phyloP scores from a whole-genome alignment of 2,797 vertebrate species.

The Channa striata region DNA sequence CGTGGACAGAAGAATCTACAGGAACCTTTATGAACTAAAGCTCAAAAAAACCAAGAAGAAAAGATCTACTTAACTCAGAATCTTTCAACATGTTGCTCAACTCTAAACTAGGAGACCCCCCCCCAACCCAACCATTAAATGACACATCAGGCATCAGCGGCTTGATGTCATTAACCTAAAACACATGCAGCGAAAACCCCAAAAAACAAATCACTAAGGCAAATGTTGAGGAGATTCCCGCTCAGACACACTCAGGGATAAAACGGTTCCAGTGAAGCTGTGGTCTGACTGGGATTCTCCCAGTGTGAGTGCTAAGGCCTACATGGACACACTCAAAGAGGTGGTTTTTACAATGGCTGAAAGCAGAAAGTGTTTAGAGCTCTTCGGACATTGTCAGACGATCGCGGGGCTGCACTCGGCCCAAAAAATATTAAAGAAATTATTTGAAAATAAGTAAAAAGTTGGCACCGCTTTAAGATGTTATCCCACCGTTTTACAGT shows the following conservation, averaged over 20 bases:
- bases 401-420: no score
- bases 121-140: background rate
- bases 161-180: slow-evolving; percentile 22
- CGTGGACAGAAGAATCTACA: slow-evolving; percentile 35
- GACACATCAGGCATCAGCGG: slow-evolving; percentile 25
- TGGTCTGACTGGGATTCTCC: slow-evolving; percentile 40
- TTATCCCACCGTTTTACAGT: no score
- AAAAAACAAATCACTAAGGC: slow-evolving; percentile 7
- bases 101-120: slow-evolving; percentile 18
- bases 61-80: slow-evolving; percentile 30
- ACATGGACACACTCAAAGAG: background rate
- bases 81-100: slow-evolving; percentile 48
- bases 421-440: no score
- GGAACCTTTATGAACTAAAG: slow-evolving; percentile 59
- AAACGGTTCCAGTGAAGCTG: slow-evolving; percentile 49
- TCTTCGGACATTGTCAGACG: no score
- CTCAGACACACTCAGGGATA: background rate
- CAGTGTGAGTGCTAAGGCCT: background rate
- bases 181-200: slow-evolving; percentile 4
- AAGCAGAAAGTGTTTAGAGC: background rate
- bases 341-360: background rate
- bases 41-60: slow-evolving; percentile 61
- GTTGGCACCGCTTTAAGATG: no score
- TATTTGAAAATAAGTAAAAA: no score
- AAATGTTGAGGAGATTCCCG: slow-evolving; percentile 22